Percentiles rank a stretch among this genome's conserved stretches.
Evolutionary conservation across 37 sponge, comb jelly and placozoan genomes (phyloP).

Genomic region (Geodia barretti): DNA sequence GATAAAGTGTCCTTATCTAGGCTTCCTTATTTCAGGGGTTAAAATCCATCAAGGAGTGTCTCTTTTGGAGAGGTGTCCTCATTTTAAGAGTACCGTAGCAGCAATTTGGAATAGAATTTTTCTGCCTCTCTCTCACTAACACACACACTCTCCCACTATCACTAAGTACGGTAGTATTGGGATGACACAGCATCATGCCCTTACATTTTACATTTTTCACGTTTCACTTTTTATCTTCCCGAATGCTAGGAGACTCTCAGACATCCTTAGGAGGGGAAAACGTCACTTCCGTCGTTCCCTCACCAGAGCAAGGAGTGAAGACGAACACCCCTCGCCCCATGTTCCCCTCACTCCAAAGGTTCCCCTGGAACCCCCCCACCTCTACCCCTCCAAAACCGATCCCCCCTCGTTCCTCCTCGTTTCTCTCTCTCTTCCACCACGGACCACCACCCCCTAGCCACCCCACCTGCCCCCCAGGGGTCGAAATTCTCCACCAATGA

Average conservation of each 20-base stretch:
- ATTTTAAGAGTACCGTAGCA: no score
- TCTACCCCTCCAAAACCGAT: neutral
- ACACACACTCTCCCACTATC: no score
- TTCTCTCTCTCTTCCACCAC: neutral
- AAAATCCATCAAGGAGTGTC: no score
- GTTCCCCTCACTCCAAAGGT: neutral
- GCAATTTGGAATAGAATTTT: no score
- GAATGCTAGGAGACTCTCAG: slow-evolving; percentile 49
- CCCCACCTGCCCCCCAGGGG: neutral
- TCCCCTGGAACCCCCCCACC: neutral
- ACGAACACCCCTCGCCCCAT: slow-evolving; percentile 25
- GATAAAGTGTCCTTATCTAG: no score
- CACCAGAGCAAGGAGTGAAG: slow-evolving; percentile 46
- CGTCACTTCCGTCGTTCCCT: slow-evolving; percentile 61
- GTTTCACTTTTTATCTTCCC: neutral
- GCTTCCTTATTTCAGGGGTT: no score
- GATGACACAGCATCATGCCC: neutral
- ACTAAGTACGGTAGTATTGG: no score
- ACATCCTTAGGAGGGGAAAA: slow-evolving; percentile 65
- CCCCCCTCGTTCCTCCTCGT: slow-evolving; percentile 4
- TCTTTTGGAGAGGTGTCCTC: no score
- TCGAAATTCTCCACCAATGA: no score
- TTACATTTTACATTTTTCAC: neutral
- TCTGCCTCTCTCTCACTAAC: no score
- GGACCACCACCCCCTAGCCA: neutral